Evolutionary conservation across 2,888 invertebrate species (phyloP), one percentile per base, ranked within the genome.

Genomic region (Drosophila imparisetae): DNA sequence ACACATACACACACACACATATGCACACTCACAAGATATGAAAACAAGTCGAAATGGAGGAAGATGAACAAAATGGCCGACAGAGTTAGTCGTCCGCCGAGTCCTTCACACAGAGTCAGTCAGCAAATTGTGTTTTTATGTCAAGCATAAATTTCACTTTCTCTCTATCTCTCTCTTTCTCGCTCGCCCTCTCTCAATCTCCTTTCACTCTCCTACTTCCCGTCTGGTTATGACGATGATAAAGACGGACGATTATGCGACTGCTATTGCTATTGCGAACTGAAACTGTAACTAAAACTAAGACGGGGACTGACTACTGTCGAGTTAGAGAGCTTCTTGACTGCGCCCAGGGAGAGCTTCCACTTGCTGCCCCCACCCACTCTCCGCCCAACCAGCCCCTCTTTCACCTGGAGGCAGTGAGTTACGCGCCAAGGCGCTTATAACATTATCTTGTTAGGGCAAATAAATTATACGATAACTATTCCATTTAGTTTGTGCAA

Each of bases 401-500:
- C 15, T 24, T 8, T 8, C 45, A 24, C 45, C 38, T 55, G 36
- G 27, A 13, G 11, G 4, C 18, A 36, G 58, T 50, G 58, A 49
- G 53, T 62, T 69, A 48, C 45, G 45, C 66, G 63, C 65, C 64
- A 53, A 75, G 68, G 72, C 86, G 85, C 83, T 87, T 87, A 74
- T 85, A 78, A 75, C 71, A 81, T 81, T 84, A 78, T 71, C 73
- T 63, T 67, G 66, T 70, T 82, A 80, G 78, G 78, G 78, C 90
- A 88, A 84, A 89, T 84, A 84, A 84, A 84, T 85, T 85, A 85
- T 83, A 80, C 88, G 85, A 88, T 85, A 85, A 85, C 85, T 80
- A 89, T 89, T 89, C 83, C 90, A 85, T 85, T 89, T 85, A 88
- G 81, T 81, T 83, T 61, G 72, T 68, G 81, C 71, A 74, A 61